Evolutionary conservation across 1,140 invertebrate species (phyloP).

Genomic region (Heliconius nattereri): DNA sequence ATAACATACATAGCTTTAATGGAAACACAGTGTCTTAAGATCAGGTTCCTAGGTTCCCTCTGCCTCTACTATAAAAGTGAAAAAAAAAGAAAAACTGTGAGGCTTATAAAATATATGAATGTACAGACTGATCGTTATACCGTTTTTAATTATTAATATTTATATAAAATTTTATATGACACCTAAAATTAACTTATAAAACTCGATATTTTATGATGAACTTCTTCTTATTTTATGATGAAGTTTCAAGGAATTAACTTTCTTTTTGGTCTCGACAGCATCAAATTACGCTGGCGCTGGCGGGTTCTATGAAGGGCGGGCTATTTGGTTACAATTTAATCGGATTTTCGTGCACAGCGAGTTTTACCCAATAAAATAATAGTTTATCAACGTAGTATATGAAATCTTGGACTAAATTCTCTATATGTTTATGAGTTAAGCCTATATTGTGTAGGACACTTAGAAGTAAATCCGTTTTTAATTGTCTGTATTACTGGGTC

Average conservation of each 20-base stretch:
- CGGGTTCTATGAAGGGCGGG: slow-evolving; percentile 17
- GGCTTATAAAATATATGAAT: background rate
- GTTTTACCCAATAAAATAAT: slow-evolving; percentile 4
- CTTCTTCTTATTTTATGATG: background rate
- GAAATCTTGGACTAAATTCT: slow-evolving; percentile 20
- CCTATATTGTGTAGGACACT: slow-evolving; percentile 14
- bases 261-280: slow-evolving; percentile 17
- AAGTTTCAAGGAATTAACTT: slow-evolving; percentile 23
- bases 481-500: slow-evolving; percentile 28
- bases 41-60: too few relatives aligned
- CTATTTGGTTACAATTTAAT: slow-evolving; percentile 18
- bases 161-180: background rate
- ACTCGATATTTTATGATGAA: background rate
- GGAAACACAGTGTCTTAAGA: too few relatives aligned
- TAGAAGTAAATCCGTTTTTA: slow-evolving; percentile 32
- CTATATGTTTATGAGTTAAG: slow-evolving; percentile 25
- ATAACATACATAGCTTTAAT: too few relatives aligned
- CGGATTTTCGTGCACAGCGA: slow-evolving; percentile 16
- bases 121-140: background rate
- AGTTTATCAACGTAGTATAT: slow-evolving; percentile 17
- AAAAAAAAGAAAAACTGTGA: too few relatives aligned
- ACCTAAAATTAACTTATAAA: background rate
- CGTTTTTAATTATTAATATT: background rate
- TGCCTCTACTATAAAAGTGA: too few relatives aligned
- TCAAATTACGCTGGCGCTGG: slow-evolving; percentile 19